Conservation (phyloP, 2,797 vertebrate species). For the Ceryle rudis region DNA sequence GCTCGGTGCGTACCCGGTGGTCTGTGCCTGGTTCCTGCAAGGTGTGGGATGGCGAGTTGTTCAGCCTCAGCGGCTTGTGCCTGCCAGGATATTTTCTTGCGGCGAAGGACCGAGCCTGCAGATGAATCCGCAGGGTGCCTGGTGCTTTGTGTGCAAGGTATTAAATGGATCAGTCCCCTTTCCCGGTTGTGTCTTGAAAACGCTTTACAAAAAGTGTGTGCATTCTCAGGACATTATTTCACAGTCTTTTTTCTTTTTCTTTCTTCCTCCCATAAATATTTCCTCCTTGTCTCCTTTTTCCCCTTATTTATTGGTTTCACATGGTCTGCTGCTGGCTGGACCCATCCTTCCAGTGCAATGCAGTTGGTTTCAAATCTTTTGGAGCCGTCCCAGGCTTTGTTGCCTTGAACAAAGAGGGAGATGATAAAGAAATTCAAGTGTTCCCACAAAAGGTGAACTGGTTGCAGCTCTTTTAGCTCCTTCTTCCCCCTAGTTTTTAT, state of each 20-base stretch:
- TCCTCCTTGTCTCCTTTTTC: not conserved
- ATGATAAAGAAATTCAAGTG: not conserved
- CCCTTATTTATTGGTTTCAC: not conserved
- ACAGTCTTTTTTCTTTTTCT: not conserved
- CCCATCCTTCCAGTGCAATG: not conserved
- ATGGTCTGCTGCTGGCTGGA: not conserved
- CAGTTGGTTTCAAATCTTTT: not conserved
- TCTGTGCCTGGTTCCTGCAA: accelerated
- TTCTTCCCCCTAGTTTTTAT: not conserved
- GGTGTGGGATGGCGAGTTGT: accelerated
- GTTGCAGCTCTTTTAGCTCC: not conserved
- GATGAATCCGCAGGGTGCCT: not conserved
- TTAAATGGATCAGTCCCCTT: not conserved
- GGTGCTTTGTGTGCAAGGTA: not conserved
- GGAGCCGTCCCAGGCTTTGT: not conserved
- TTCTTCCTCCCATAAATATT: accelerated
- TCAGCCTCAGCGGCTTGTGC: not conserved
- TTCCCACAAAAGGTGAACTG: not conserved
- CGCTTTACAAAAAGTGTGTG: not conserved
- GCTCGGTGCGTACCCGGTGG: not conserved
- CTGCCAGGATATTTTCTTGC: not conserved
- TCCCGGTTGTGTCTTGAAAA: not conserved
- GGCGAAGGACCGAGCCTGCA: not conserved
- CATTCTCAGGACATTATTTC: not conserved
- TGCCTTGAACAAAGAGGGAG: not conserved